Percentiles rank a stretch among this genome's conserved stretches.
Evolutionary conservation across 2,797 vertebrate genomes (phyloP).

Genomic region (Lerista edwardsae): DNA sequence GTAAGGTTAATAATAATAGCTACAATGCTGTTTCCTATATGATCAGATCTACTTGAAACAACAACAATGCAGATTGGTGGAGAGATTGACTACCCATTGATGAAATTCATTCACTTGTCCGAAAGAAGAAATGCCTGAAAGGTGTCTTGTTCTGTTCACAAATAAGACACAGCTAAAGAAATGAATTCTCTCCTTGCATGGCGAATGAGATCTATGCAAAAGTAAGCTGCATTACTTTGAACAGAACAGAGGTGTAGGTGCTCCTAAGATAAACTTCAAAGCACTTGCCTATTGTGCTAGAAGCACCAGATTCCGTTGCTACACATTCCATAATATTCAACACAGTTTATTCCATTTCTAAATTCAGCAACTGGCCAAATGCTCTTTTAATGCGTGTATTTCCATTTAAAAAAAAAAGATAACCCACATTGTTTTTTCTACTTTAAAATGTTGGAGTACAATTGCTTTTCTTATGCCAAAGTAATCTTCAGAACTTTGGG

Average conservation of each 20-base stretch:
- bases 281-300: neutral
- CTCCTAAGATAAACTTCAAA: constrained; percentile 7
- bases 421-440: neutral
- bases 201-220: neutral
- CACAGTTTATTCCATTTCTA: neutral
- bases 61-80: neutral
- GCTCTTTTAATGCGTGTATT: neutral
- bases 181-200: constrained; percentile 19
- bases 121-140: neutral
- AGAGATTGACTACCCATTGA: neutral
- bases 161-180: neutral
- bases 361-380: neutral
- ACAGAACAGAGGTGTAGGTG: neutral
- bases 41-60: neutral
- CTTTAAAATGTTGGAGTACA: constrained; percentile 10
- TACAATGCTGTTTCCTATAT: neutral
- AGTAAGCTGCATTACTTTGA: neutral
- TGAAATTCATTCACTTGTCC: neutral
- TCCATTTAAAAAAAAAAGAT: neutral
- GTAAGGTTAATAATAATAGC: neutral
- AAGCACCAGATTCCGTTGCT: neutral
- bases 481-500: constrained; percentile 6
- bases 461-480: neutral
- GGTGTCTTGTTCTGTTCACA: neutral
- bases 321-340: neutral